Evolutionary conservation across 2,113 vertebrate genomes (phyloP), one percentile per base, ranked within the genome.

Genomic region (Sarotherodon lohbergeri): DNA sequence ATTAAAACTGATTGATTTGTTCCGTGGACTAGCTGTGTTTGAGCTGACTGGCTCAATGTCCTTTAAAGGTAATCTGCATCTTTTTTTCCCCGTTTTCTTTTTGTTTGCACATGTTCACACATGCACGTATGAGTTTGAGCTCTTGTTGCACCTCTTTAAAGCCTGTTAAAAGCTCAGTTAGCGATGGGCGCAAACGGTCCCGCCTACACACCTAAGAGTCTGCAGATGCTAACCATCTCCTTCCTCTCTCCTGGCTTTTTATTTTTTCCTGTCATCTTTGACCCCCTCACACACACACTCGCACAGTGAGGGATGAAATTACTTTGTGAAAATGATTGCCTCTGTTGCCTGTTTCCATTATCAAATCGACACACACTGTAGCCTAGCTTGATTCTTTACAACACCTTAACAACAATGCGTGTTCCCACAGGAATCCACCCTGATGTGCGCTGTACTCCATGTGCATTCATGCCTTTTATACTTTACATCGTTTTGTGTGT

Each of bases 171-270:
- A 88, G 81, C 91, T 94, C 73, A 39, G 73, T 88, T 88, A 84
- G 87, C 92, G 91, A 94, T 82, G 43, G 81, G 84, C 56, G 92
- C 91, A 95, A 95, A 94, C 85, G 89, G 91, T 90, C 92, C 94
- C 96, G 88, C 95, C 95, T 95, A 96, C 96, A 96, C 94, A 89
- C 76, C 84, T 84, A 61, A 86, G 89, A 89, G 34, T 88, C 87
- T 19, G 56, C 94, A 95, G 92, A 91, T 92, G 90, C 43, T 94
- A 84, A 90, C 80, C 82, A 84, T 85, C 84, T 83, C 83, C 68
- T 85, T 89, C 80, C 88, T 82, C 52, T 39, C 66, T 34, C 27
- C 27, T 85, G 66, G 50, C 16, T 76, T 48, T 82, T 59, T 17
- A 27, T 32, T 57, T 68, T 22, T 39, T 41, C 50, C 57, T 73